These are phyloP conservation scores for Sinosuthora webbiana DNA, from an alignment of 2,113 vertebrate genomes.

Conservation along the genomic window DNA sequence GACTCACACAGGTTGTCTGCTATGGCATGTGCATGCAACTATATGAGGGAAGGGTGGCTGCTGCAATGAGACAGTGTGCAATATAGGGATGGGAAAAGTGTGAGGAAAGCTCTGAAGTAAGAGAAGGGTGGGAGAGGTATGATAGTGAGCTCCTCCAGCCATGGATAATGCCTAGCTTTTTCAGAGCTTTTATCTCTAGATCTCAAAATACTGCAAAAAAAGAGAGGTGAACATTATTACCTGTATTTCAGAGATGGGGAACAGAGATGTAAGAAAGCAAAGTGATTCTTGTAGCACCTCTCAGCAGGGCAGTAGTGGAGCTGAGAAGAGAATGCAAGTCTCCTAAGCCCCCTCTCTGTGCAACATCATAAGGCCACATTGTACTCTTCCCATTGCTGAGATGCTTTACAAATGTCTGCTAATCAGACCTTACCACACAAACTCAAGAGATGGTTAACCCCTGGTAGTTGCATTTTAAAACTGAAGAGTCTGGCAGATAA, in stretches of 20 bases:
- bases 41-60: background rate
- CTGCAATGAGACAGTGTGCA: background rate
- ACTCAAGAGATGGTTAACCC: slow-evolving; percentile 6
- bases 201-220: slow-evolving; percentile 7
- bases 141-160: background rate
- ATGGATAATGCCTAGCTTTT: background rate
- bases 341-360: background rate
- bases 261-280: slow-evolving; percentile 3
- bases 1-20: background rate
- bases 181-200: background rate
- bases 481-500: background rate
- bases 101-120: background rate
- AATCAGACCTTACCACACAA: slow-evolving; percentile 24
- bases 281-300: background rate
- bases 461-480: background rate
- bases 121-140: background rate
- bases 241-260: slow-evolving; percentile 21
- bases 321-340: background rate
- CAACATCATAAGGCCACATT: background rate
- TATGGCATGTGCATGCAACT: background rate
- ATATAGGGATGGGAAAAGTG: background rate
- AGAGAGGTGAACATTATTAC: slow-evolving; percentile 26
- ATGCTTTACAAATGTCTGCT: background rate
- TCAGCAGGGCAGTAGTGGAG: slow-evolving; percentile 2
- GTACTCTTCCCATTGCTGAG: background rate